phyloP scores from a whole-genome alignment of 2,797 vertebrate species.

The Chiroxiphia lanceolata region DNA sequence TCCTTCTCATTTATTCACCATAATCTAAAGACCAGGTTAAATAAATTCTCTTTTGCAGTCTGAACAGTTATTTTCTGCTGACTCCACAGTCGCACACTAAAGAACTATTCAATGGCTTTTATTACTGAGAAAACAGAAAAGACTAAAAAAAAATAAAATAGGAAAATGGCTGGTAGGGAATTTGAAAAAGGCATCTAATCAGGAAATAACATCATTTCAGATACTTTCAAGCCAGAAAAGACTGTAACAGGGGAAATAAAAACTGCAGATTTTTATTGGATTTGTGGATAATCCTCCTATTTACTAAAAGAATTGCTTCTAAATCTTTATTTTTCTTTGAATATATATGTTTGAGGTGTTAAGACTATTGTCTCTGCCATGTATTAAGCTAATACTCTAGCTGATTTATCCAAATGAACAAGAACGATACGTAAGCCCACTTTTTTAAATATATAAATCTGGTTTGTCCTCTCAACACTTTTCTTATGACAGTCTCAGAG shows the following conservation, averaged over 20 bases:
- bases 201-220: neutral
- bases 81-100: neutral
- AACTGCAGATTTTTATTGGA: neutral
- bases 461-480: neutral
- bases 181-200: neutral
- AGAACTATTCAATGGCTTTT: conserved; percentile 31
- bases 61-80: conserved; percentile 41
- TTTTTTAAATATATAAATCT: conserved; percentile 14
- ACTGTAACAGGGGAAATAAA: neutral
- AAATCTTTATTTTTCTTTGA: conserved; percentile 7
- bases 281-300: conserved; percentile 13
- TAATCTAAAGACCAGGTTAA: conserved; percentile 27
- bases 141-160: neutral
- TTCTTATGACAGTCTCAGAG: neutral
- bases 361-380: neutral
- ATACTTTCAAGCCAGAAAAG: neutral
- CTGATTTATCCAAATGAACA: neutral
- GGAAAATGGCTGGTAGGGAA: neutral
- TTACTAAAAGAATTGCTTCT: neutral
- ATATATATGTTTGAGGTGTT: neutral
- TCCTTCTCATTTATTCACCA: conserved; percentile 3
- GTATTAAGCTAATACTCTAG: neutral
- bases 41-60: neutral
- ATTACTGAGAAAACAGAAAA: neutral
- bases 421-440: neutral